Base-by-base conservation (phyloP, 1,140 invertebrate genomes). In the Anthonomus grandis region DNA sequence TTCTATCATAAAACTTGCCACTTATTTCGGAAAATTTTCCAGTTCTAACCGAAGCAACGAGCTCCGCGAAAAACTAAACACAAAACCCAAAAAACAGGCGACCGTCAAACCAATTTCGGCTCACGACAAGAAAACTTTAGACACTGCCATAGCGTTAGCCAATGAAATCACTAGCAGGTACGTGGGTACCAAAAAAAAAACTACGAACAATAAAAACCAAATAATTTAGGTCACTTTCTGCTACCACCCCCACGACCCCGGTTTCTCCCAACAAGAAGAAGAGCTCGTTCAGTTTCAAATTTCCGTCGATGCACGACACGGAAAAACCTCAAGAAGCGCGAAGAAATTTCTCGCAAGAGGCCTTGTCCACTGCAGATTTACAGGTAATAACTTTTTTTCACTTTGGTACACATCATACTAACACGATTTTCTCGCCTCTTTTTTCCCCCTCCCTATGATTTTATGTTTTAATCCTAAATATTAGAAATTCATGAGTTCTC, bases 31-130 rank as follows among this genome's bases (percentile, higher is more conserved):
- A n/a, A n/a, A n/a, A n/a, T n/a, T 62, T 51, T 59, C 64, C 36
- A 82, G 80, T 6, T 82, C 81, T 13, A 87, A 87, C 64, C 81
- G 81, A 13, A 79, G 80, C 52, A 90, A 89, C 65, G 88, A 91
- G 69, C 71, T 90, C 19, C 75, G 81, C n/a, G 88, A 91, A 73
- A 81, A 65, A 17, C 54, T 78, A 36, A 73, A 64, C 24, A 73
- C 74, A 34, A 68, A 75, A 18, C 85, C 86, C 60, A 91, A 90
- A 70, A 93, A 92, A 72, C 85, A 90, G 72, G 79, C 84, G 39
- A 83, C 83, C 53, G 88, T 98, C 42, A 97, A 97, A 74, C 91
- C 89, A 10, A 95, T 97, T 75, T 97, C 94, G 17, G 89, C 92
- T 0, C 88, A 93, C 54, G 94, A 97, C 73, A 84, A 95, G 69